Evolutionary conservation across 2,888 invertebrate species (phyloP), one percentile per base, ranked within the genome.

Genomic region (Cordilura impudica): DNA sequence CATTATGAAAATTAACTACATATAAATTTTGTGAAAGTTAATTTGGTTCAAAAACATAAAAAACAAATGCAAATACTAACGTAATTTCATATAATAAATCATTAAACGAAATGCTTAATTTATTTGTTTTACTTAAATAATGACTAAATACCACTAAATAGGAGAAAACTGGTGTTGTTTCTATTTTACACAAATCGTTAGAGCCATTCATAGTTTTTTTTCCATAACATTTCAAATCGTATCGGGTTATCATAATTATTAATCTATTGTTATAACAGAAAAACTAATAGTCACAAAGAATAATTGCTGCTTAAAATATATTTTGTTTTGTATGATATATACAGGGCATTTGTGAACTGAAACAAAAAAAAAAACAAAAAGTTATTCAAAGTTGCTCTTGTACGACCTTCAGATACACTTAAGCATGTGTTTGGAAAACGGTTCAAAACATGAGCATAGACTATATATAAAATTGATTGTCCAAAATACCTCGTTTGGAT

Each of bases 71-170:
- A 39, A 39, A 39, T 39, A 39, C 51, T 53, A 74, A 74, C 49
- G 18, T 47, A 61, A 26, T 54, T 45, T 56, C 26, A 14, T 45
- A n/a, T 16, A 18, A 75, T 75, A 49, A 75, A 75, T 74, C 74
- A 74, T 67, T 67, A 21, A 61, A 54, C 54, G 26, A 61, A 61
- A 47, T 47, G 45, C 67, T 45, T 61, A 54, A 67, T 74, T 67
- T 67, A 74, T 67, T 74, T 61, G 60, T 47, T 61, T 53, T 61
- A 45, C 61, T 61, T 54, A 21, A 67, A 75, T 18, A 43, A 16
- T 54, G 54, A 67, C 61, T 67, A 67, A 63, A 54, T 53, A 10
- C 1, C 6, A 14, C 23, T 14, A 10, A n/a, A 14, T 5, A 39
- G 35, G 5, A 8, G 2, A 5, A 7, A 54, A 54, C 14, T 16